Evolutionary conservation across 2,888 invertebrate genomes (phyloP).

Genomic region (Heteropelma amictum): DNA sequence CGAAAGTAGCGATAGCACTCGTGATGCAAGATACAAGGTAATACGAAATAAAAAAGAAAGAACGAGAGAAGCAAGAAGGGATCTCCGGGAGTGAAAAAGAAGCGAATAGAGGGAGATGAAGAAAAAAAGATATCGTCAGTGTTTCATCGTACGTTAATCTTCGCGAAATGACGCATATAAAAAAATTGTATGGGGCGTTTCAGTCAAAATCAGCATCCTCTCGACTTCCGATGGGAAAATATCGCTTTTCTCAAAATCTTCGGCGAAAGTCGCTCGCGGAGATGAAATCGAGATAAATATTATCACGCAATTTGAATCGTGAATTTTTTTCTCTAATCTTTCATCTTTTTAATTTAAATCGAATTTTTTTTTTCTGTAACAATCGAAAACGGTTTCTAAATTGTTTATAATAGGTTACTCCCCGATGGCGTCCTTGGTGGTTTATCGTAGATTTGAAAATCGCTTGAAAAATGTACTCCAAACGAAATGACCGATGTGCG

Average conservation of each 20-base stretch:
- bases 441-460: not conserved
- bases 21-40: conserved; percentile 55
- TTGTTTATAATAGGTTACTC: too few relatives aligned
- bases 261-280: too few relatives aligned
- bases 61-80: not conserved
- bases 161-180: conserved; percentile 15
- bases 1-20: conserved; percentile 74
- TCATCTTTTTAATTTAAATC: too few relatives aligned
- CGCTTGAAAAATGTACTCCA: not conserved
- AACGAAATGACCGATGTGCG: not conserved
- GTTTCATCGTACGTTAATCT: conserved; percentile 30
- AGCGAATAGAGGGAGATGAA: not conserved
- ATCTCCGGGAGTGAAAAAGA: not conserved
- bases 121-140: too few relatives aligned
- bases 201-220: not conserved
- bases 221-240: too few relatives aligned
- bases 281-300: too few relatives aligned
- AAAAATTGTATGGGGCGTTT: not conserved
- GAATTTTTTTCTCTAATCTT: too few relatives aligned
- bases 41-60: conserved; percentile 24
- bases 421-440: too few relatives aligned
- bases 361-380: too few relatives aligned
- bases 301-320: too few relatives aligned
- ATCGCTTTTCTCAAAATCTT: too few relatives aligned
- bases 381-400: too few relatives aligned